Percentiles rank a stretch among this genome's conserved stretches.
Evolutionary conservation across 2,888 invertebrate genomes (phyloP).

Genomic region (Schrankia costaestrigalis): DNA sequence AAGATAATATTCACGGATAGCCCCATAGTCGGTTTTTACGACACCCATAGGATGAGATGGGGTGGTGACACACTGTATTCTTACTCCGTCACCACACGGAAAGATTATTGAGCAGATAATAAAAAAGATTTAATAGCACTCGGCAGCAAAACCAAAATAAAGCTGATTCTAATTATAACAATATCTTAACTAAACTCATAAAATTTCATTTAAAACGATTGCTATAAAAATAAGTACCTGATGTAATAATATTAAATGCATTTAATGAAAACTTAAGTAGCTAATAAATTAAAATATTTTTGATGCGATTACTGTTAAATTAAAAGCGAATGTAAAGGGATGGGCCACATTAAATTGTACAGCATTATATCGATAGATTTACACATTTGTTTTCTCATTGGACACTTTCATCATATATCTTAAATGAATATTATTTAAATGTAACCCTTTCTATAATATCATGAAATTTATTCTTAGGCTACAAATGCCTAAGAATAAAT

Average conservation of each 20-base stretch:
- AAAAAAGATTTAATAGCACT: not conserved
- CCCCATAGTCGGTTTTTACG: too few species aligned
- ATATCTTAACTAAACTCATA: too few species aligned
- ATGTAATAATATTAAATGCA: slow-evolving; percentile 32
- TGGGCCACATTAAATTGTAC: slow-evolving; percentile 2
- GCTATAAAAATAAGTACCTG: slow-evolving; percentile 13
- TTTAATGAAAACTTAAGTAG: slow-evolving; percentile 10
- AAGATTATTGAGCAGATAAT: not conserved
- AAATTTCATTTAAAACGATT: slow-evolving; percentile 19
- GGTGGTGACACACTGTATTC: too few species aligned
- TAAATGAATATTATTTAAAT: too few species aligned
- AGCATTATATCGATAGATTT: slow-evolving; percentile 3
- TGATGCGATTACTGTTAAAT: slow-evolving; percentile 20
- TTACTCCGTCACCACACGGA: not conserved
- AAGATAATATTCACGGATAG: too few species aligned
- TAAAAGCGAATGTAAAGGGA: slow-evolving; percentile 17
- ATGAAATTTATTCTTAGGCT: too few species aligned
- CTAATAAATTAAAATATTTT: slow-evolving; percentile 26
- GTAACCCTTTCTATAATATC: too few species aligned
- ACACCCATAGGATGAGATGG: too few species aligned
- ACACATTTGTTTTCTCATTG: too few species aligned
- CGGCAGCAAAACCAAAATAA: not conserved
- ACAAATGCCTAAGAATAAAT: too few species aligned
- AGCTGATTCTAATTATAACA: slow-evolving; percentile 9
- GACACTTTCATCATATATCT: too few species aligned